Evolutionary conservation across 2,888 invertebrate species (phyloP), one percentile per base, ranked within the genome.

Genomic region (Euzophera pinguis): DNA sequence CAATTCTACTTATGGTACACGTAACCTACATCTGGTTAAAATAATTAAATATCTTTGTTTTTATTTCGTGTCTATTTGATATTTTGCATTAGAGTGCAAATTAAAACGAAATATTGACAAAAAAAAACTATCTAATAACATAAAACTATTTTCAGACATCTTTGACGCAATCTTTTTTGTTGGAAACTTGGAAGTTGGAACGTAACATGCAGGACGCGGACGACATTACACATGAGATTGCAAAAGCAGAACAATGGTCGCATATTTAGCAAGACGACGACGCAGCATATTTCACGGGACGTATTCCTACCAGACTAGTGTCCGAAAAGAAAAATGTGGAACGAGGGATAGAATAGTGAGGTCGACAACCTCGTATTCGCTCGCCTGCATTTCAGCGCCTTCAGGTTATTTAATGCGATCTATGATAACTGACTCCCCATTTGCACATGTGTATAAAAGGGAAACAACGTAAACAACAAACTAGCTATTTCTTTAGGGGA

Each of bases 261-360:
- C 75, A 75, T 81, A 83, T 81, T 84, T 81, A 80, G 78, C 71
- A 79, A 77, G 75, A 78, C 71, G 78, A 67, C 80, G 74, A 82
- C 80, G 76, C 65, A 77, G 83, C 81, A 81, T 71, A 84, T 83
- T 86, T 78, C 64, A 69, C 65, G 71, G 73, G 69, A 59, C 59
- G 59, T 59, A 62, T 60, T 67, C 67, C 67, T 74, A 71, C 74
- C 75, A 73, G 71, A 74, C 71, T 70, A 75, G 75, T 83, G 88
- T 84, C 86, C 85, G 83, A 84, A 81, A 84, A 86, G 85, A 85
- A 86, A 87, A 86, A 84, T 85, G 75, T 81, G 77, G 81, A 79
- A 76, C 77, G 81, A 71, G 73, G 72, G 78, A 75, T 69, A 73
- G 73, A 69, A 77, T 71, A 74, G 71, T 63, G 75, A 59, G 87